Evolutionary conservation across 2,888 invertebrate genomes (phyloP), one percentile per base, ranked within the genome.

Genomic region (Eristalinus aeneus): DNA sequence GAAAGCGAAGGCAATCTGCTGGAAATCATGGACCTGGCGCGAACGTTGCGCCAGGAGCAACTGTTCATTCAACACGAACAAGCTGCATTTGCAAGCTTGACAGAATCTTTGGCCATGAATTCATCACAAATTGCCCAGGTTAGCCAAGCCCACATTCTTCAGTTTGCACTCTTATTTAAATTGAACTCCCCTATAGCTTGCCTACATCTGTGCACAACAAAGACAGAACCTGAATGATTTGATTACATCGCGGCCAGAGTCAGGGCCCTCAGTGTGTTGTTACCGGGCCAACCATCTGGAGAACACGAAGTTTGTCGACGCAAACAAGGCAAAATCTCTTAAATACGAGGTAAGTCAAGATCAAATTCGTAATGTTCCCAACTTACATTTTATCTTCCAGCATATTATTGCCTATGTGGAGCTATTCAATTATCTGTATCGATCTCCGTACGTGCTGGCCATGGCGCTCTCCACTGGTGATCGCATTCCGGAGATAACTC

Each of bases 171-270:
- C 27, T 2, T 5, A 27, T 0, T 88, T 63, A 67, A 83, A 79
- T 89, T 4, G 10, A n/a, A n/a, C n/a, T 23, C 12, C 20, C n/a
- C 89, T 54, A 71, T 95, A 97, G 92, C 94, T 96, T 81, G 96
- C 97, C 39, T 98, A 98, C 97, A 95, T 98, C 84, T 96, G 97
- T 85, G 95, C 96, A 2, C 97, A 97, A 92, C 98, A 98, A 92
- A 94, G 96, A 88, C 95, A 96, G 88, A 97, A 96, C 91, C 93
- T 97, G 31, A 96, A 96, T 88, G 95, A 95, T 89, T 93, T 97
- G 89, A 95, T 97, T 87, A 94, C 96, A 54, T 94, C 97, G 63
- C 94, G 95, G 88, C 95, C 96, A 68, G 97, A 97, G 90, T 94
- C 95, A 67, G 95, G 96, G 27, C 96, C 97, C 1, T 94, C 96